Evolutionary conservation across 2,797 vertebrate species (phyloP).

Genomic region (Brotula barbata): DNA sequence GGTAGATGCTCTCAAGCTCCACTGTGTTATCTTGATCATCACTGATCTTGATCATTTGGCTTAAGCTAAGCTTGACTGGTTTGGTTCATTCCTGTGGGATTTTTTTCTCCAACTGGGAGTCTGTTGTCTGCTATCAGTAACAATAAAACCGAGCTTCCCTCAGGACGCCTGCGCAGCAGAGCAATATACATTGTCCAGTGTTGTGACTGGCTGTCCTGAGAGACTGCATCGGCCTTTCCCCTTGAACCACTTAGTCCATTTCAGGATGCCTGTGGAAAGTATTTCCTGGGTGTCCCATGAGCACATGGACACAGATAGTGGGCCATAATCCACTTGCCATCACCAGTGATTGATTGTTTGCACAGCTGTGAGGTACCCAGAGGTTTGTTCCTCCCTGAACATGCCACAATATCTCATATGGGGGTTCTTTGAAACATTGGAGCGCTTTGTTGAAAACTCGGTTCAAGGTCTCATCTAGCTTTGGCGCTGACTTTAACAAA

Average conservation of each 20-base stretch:
- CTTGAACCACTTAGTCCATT: constrained; percentile 48
- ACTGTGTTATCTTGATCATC: constrained; percentile 31
- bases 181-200: constrained; percentile 44
- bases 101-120: constrained; percentile 47
- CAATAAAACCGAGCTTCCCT: constrained; percentile 52
- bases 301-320: constrained; percentile 63
- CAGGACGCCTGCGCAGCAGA: constrained; percentile 53
- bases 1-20: constrained; percentile 14
- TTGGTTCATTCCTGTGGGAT: constrained; percentile 23
- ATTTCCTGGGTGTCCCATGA: constrained; percentile 49
- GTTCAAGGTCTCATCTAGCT: no score
- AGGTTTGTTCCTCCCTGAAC: constrained; percentile 20
- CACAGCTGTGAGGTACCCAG: constrained; percentile 53
- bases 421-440: constrained; percentile 6
- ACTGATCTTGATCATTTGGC: constrained; percentile 34
- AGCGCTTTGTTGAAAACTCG: constrained; percentile 4
- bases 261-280: constrained; percentile 37
- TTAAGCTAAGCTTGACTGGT: constrained; percentile 12
- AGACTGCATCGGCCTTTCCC: constrained; percentile 36
- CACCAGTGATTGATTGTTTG: constrained; percentile 72
- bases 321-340: constrained; percentile 69
- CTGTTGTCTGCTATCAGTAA: constrained; percentile 43
- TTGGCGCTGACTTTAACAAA: no score
- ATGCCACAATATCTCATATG: constrained; percentile 17
- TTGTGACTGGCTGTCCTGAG: constrained; percentile 46